phyloP scores from a whole-genome alignment of 1,140 invertebrate genomes.

The Drosophila tani region DNA sequence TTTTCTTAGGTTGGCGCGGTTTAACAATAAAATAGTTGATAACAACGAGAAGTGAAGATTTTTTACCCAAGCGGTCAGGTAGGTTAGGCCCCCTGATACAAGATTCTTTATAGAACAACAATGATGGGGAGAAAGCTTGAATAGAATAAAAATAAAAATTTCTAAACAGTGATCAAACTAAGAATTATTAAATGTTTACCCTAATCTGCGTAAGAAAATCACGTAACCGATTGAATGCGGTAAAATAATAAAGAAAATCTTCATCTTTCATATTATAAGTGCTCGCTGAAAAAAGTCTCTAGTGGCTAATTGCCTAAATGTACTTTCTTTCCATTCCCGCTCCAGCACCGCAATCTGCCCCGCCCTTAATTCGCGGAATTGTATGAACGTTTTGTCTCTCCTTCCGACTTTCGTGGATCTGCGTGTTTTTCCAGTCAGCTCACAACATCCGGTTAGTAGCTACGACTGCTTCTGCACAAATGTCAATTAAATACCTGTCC shows the following conservation, averaged over 20 bases:
- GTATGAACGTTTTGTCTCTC: constrained; percentile 10
- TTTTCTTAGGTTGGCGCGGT: too few relatives aligned
- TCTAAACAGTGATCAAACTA: too few relatives aligned
- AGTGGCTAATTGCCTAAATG: constrained; percentile 17
- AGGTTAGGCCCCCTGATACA: not conserved
- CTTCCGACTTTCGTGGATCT: constrained; percentile 23
- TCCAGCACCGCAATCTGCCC: constrained; percentile 12
- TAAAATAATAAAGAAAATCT: too few relatives aligned
- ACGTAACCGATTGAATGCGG: too few relatives aligned
- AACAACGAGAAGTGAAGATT: constrained; percentile 6
- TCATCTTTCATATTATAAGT: too few relatives aligned
- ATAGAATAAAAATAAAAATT: too few relatives aligned
- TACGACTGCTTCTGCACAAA: constrained; percentile 49
- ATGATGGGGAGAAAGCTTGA: not conserved
- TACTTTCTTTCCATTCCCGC: constrained; percentile 28
- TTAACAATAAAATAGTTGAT: not conserved
- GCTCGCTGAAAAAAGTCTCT: constrained; percentile 21
- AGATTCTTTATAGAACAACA: constrained; percentile 1
- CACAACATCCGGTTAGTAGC: constrained; percentile 62
- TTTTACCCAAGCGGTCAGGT: not conserved
- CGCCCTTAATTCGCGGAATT: constrained; percentile 40
- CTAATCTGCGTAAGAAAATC: too few relatives aligned
- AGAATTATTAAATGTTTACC: too few relatives aligned
- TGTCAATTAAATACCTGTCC: constrained; percentile 83
- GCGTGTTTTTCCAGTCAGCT: constrained; percentile 16